These are phyloP conservation scores for Callaeas wilsoni DNA, from an alignment of 2,113 vertebrate genomes.

Conservation along the genomic window DNA sequence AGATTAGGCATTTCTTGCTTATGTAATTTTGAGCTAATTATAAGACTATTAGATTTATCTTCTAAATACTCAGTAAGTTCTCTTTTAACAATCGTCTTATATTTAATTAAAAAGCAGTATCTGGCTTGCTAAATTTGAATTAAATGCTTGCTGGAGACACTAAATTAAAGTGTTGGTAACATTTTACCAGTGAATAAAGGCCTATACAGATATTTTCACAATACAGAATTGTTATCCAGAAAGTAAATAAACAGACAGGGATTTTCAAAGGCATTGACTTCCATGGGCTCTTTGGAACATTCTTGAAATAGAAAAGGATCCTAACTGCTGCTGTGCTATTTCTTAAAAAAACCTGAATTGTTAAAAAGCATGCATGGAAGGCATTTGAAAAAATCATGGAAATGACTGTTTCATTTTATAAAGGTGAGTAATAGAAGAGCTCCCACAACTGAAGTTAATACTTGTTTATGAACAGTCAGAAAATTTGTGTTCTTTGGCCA, in stretches of 20 bases:
- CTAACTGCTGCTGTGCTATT: neutral
- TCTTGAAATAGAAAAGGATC: neutral
- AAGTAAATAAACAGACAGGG: neutral
- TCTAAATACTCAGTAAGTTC: slow-evolving; percentile 70
- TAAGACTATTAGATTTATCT: slow-evolving; percentile 73
- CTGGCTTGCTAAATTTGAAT: slow-evolving; percentile 60
- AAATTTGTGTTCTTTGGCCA: neutral
- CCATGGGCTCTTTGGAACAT: neutral
- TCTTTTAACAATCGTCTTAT: slow-evolving; percentile 69
- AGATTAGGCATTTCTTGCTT: slow-evolving; percentile 75
- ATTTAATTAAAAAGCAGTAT: slow-evolving; percentile 74
- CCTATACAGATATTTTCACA: slow-evolving; percentile 11
- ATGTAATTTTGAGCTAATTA: slow-evolving; percentile 77
- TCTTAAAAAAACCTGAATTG: neutral
- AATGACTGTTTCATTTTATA: neutral
- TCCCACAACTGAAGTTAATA: neutral
- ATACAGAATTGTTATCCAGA: slow-evolving; percentile 1
- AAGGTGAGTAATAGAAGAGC: neutral
- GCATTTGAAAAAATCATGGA: neutral
- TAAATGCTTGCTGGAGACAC: slow-evolving; percentile 60
- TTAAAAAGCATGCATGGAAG: neutral
- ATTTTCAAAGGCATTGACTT: neutral
- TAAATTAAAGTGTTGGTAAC: slow-evolving; percentile 54
- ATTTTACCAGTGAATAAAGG: slow-evolving; percentile 54
- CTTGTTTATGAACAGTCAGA: neutral